phyloP scores from a whole-genome alignment of 2,888 invertebrate species.

The Dromius quadrimaculatus region DNA sequence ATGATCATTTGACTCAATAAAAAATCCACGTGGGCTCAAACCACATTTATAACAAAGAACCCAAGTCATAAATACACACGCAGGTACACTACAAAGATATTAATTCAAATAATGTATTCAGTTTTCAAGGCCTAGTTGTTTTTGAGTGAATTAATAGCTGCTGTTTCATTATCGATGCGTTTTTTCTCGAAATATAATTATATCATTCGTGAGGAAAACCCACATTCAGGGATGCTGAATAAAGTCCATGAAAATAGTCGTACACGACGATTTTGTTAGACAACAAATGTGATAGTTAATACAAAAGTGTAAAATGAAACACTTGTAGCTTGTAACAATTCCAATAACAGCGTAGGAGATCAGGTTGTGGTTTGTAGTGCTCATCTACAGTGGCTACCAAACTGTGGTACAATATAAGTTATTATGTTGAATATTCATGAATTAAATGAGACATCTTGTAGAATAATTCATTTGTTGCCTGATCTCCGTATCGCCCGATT shows the following conservation, averaged over 20 bases:
- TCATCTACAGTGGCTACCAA: slow-evolving; percentile 30
- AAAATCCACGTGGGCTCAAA: slow-evolving; percentile 29
- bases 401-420: no score
- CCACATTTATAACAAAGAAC: slow-evolving; percentile 7
- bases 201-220: slow-evolving; percentile 41
- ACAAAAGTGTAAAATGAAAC: slow-evolving; percentile 7
- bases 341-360: slow-evolving; percentile 50
- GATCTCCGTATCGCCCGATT: no score
- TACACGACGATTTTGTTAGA: slow-evolving; percentile 26
- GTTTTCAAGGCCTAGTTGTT: slow-evolving; percentile 37
- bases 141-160: slow-evolving; percentile 33
- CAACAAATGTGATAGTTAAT: slow-evolving; percentile 39
- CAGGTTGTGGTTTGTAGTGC: slow-evolving; percentile 10
- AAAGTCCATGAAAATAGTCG: not conserved
- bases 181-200: slow-evolving; percentile 39
- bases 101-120: slow-evolving; percentile 28
- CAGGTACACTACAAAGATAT: no score
- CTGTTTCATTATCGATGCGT: slow-evolving; percentile 18
- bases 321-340: slow-evolving; percentile 46
- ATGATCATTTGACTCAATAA: slow-evolving; percentile 5
- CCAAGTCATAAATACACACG: not conserved
- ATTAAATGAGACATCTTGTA: no score
- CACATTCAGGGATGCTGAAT: no score
- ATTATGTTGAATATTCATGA: no score
- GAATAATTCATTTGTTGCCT: no score